Conservation (phyloP, 1,140 invertebrate species). For the Drosophila murphyi region DNA sequence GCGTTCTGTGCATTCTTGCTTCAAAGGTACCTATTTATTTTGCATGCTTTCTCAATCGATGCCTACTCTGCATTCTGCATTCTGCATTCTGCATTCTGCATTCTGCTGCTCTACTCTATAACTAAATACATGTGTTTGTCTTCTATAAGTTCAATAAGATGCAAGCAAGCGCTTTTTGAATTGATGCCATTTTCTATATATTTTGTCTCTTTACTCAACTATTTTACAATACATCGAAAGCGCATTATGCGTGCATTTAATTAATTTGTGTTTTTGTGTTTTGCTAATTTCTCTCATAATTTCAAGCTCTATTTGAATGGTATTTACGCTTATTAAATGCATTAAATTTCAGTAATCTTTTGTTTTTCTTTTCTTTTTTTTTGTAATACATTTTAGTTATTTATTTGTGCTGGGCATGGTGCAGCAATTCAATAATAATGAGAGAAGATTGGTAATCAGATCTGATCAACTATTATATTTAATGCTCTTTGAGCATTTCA, state of each 20-base stretch:
- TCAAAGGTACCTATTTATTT: slow-evolving; percentile 64
- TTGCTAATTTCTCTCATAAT: slow-evolving; percentile 25
- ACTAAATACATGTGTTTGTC: slow-evolving; percentile 31
- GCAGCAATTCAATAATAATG: slow-evolving; percentile 40
- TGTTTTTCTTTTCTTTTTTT: neutral
- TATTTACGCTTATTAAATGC: slow-evolving; percentile 77
- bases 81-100: slow-evolving; percentile 13
- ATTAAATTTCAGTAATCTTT: slow-evolving; percentile 69
- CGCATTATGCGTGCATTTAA: slow-evolving; percentile 27
- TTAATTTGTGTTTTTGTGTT: slow-evolving; percentile 17
- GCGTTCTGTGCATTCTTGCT: slow-evolving; percentile 31
- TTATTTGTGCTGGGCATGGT: slow-evolving; percentile 25
- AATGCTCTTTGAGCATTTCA: slow-evolving; percentile 24
- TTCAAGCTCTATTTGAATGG: slow-evolving; percentile 74
- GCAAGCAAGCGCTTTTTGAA: slow-evolving; percentile 34
- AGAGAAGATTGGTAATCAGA: slow-evolving; percentile 19
- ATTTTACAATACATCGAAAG: slow-evolving; percentile 48
- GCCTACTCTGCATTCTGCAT: slow-evolving; percentile 21
- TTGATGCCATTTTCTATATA: slow-evolving; percentile 9
- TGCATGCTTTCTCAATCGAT: slow-evolving; percentile 39
- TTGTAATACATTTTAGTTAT: slow-evolving; percentile 1
- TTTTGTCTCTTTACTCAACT: slow-evolving; percentile 15
- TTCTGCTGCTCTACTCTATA: slow-evolving; percentile 37
- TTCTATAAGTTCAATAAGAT: slow-evolving; percentile 24
- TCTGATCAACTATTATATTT: slow-evolving; percentile 1